phyloP scores from a whole-genome alignment of 2,888 invertebrate species.

The Brenthis daphne region DNA sequence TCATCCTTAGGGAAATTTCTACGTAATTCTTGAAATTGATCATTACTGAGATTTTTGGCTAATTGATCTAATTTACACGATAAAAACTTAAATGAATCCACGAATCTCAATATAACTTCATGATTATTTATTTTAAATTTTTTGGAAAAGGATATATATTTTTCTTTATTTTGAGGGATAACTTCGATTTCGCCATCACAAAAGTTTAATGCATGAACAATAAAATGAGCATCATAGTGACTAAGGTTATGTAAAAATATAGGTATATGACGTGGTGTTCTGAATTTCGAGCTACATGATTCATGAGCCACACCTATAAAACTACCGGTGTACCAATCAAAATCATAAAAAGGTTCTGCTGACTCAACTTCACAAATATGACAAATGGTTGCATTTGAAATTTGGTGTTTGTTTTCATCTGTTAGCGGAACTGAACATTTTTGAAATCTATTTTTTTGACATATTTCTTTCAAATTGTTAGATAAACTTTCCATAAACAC shows the following conservation, averaged over 20 bases:
- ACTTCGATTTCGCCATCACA: constrained; percentile 30
- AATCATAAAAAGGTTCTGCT: constrained; percentile 4
- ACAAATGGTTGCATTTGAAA: constrained; percentile 26
- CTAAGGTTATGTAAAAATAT: constrained; percentile 41
- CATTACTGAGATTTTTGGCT: not conserved
- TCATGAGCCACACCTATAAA: constrained; percentile 4
- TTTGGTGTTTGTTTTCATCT: constrained; percentile 20
- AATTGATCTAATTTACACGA: not conserved
- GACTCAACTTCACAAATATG: constrained; percentile 41
- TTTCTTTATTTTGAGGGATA: constrained; percentile 36
- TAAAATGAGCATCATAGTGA: constrained; percentile 37
- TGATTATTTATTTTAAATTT: constrained; percentile 26
- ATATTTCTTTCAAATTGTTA: constrained; percentile 40
- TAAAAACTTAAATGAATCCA: not conserved
- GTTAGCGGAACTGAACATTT: constrained; percentile 28
- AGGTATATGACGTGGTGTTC: not conserved
- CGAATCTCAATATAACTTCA: not conserved
- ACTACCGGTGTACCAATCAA: constrained; percentile 7
- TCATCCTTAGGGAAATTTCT: not conserved
- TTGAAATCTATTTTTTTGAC: constrained; percentile 31
- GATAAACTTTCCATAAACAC: constrained; percentile 42
- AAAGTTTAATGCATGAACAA: constrained; percentile 35
- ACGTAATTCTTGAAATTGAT: not conserved
- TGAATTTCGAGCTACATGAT: constrained; percentile 7
- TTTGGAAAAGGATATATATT: constrained; percentile 47